Base-by-base conservation (phyloP, 1,140 invertebrate species). In the Nymphalis io region DNA sequence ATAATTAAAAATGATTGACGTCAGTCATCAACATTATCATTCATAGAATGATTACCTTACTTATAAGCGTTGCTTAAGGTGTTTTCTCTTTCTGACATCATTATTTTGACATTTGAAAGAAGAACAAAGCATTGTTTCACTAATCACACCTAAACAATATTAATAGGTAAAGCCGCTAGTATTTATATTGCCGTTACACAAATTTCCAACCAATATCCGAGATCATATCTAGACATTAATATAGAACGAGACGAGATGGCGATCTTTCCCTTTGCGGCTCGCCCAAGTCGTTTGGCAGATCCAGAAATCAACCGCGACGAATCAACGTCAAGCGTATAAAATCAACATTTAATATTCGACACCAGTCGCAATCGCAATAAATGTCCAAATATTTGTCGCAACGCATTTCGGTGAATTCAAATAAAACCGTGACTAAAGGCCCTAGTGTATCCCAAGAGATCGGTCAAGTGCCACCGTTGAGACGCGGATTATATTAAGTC, bases 361-460 rank as follows among this genome's bases (percentile, higher is more conserved):
- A 87, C 86, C 83, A 79, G 79, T 61, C 78, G 55, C 76, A 73
- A 79, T 78, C 60, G 78, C 81, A 88, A 91, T 91, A 89, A 87
- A 89, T 83, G 87, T 91, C 85, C 81, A 91, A 91, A 91, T 91
- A 90, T 90, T 90, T 90, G 86, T 90, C 82, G 81, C 80, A 83
- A 76, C 72, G 78, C 78, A 85, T 87, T 88, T 82, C 74, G 75
- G 78, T 76, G 79, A 82, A 89, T 90, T 87, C 86, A 87, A 89
- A 88, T 89, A 89, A 89, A 86, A 88, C 86, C 85, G 80, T 91
- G 81, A 87, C 89, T 83, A 87, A 89, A 89, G 69, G 67, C 76
- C 79, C 83, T 78, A 73, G 70, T 58, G 66, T 80, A 79, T 89
- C 87, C 86, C 85, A 76, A 70, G 83, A 78, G 88, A 89, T 82